phyloP scores from a whole-genome alignment of 2,113 vertebrate species.

The Myrmophylax atrothorax region DNA sequence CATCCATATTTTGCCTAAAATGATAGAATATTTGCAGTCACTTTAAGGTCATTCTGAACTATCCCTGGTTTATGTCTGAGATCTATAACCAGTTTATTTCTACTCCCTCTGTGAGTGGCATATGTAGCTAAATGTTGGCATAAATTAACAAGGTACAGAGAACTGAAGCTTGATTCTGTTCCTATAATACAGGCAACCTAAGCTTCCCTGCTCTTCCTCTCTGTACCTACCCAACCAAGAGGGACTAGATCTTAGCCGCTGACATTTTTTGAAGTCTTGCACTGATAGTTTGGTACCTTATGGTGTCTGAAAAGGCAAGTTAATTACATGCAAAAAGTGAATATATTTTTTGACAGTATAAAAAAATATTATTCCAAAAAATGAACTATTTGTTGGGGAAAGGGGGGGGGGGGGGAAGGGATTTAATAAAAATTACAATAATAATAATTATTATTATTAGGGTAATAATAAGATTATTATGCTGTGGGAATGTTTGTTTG shows the following conservation, averaged over 20 bases:
- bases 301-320: neutral
- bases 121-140: neutral
- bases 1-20: neutral
- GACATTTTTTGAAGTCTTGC: neutral
- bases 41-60: neutral
- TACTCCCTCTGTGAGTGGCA: fast-evolving
- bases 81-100: neutral
- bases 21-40: neutral
- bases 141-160: neutral
- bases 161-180: neutral
- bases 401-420: neutral
- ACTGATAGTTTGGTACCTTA: neutral
- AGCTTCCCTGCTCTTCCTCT: neutral
- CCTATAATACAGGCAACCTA: neutral
- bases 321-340: neutral
- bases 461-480: too few species aligned
- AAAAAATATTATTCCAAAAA: neutral
- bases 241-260: neutral
- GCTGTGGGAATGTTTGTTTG: neutral
- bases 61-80: neutral
- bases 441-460: neutral
- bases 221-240: neutral
- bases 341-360: neutral
- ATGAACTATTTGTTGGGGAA: neutral
- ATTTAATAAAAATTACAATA: neutral